Conservation (phyloP, 2,113 vertebrate genomes). For the Actenoides hombroni region DNA sequence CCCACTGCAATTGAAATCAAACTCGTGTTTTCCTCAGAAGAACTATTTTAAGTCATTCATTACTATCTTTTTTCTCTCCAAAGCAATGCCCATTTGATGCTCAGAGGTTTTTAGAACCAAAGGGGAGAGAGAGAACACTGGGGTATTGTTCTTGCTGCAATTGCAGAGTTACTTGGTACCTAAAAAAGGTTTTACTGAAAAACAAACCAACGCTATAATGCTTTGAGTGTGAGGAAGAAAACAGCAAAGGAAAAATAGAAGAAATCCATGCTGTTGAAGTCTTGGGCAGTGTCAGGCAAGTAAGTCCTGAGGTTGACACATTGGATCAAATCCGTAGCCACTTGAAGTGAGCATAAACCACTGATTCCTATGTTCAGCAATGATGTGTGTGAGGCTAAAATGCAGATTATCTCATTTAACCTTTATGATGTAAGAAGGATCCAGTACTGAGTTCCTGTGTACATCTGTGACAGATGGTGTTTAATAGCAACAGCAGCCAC, state of each 20-base stretch:
- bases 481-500: neutral
- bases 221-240: neutral
- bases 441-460: neutral
- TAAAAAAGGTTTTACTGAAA: conserved; percentile 46
- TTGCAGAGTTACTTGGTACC: conserved; percentile 44
- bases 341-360: neutral
- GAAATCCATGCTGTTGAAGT: neutral
- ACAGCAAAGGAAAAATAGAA: neutral
- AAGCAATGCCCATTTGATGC: conserved; percentile 53
- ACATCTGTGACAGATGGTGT: neutral
- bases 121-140: conserved; percentile 32
- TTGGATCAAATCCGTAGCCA: neutral
- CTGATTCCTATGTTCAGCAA: neutral
- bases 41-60: conserved; percentile 72
- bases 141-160: conserved; percentile 55
- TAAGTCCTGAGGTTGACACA: neutral
- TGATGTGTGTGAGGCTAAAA: neutral
- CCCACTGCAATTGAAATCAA: conserved; percentile 61
- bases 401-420: neutral
- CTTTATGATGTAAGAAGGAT: neutral
- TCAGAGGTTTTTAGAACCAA: conserved; percentile 42
- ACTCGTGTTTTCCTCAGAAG: conserved; percentile 55
- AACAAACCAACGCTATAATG: neutral
- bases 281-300: neutral
- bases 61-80: conserved; percentile 60